These are phyloP conservation scores for Todiramphus saurophagus DNA, from an alignment of 2,113 vertebrate genomes.

Conservation along the genomic window DNA sequence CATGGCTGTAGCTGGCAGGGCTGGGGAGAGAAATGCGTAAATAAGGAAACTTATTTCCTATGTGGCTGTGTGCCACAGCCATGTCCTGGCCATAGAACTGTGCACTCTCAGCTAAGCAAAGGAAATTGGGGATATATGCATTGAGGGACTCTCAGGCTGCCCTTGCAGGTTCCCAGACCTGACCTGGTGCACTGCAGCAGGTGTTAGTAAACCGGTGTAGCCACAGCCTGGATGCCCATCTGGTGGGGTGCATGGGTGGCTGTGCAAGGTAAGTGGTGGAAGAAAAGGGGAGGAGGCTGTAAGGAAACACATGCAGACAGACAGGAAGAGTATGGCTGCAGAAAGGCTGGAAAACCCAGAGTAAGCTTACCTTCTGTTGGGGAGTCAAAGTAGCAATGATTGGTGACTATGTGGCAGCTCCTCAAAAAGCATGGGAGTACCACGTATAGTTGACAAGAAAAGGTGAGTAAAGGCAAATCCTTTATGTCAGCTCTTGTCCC, in stretches of 20 bases:
- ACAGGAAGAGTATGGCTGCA: not conserved
- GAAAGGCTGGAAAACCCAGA: not conserved
- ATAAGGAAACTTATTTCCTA: not conserved
- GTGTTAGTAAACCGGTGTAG: fast-evolving
- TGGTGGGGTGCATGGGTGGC: fast-evolving
- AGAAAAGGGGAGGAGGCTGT: not conserved
- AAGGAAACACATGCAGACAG: not conserved
- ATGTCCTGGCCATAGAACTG: not conserved
- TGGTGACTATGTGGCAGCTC: fast-evolving
- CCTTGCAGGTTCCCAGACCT: not conserved
- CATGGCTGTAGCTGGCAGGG: not conserved
- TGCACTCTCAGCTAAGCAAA: not conserved
- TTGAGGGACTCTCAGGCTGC: not conserved
- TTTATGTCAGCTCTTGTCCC: not conserved
- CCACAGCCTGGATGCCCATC: not conserved
- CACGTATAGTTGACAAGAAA: fast-evolving
- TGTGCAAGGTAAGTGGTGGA: fast-evolving
- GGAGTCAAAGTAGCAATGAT: not conserved
- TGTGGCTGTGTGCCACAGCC: not conserved
- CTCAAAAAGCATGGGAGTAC: not conserved
- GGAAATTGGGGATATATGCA: fast-evolving
- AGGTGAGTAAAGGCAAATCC: not conserved
- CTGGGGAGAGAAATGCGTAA: not conserved
- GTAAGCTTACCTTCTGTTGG: not conserved
- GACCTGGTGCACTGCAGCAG: fast-evolving